Evolutionary conservation across 2,888 invertebrate species (phyloP).

Genomic region (Pyrgus malvae): DNA sequence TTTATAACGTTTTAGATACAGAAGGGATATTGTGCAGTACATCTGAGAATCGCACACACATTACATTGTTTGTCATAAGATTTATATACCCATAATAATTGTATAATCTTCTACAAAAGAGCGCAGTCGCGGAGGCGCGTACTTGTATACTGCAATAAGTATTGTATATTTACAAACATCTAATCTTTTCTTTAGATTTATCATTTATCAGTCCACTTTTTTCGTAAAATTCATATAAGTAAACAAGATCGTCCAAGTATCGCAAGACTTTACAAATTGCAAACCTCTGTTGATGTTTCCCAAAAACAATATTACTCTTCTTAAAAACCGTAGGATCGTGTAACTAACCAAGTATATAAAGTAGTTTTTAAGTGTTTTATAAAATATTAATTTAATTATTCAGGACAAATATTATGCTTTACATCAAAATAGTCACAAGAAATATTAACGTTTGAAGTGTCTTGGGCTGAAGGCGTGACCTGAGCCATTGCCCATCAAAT

Average conservation of each 20-base stretch:
- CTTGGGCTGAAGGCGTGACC: too few species aligned
- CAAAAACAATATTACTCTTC: too few species aligned
- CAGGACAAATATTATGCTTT: too few species aligned
- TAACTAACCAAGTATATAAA: too few species aligned
- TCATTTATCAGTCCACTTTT: slow-evolving; percentile 20
- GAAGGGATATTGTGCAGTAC: slow-evolving; percentile 15
- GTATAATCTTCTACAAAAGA: slow-evolving; percentile 36
- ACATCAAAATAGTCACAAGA: too few species aligned
- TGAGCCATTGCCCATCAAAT: too few species aligned
- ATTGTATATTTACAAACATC: slow-evolving; percentile 42
- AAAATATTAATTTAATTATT: too few species aligned
- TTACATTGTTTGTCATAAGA: slow-evolving; percentile 29
- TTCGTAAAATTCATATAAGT: slow-evolving; percentile 13
- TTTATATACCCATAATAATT: slow-evolving; percentile 24
- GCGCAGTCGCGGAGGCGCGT: slow-evolving; percentile 23
- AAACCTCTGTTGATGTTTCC: background rate
- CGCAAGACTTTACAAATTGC: background rate
- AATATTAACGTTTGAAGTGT: too few species aligned
- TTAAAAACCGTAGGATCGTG: too few species aligned
- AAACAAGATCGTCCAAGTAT: background rate
- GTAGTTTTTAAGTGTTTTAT: too few species aligned
- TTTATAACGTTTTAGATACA: slow-evolving; percentile 9
- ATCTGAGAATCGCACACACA: slow-evolving; percentile 22
- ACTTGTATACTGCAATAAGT: slow-evolving; percentile 26
- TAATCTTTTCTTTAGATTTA: slow-evolving; percentile 34